Percentiles rank a stretch among this genome's conserved stretches.
Conservation (phyloP, 1,140 invertebrate species). For the Aphis gossypii region DNA sequence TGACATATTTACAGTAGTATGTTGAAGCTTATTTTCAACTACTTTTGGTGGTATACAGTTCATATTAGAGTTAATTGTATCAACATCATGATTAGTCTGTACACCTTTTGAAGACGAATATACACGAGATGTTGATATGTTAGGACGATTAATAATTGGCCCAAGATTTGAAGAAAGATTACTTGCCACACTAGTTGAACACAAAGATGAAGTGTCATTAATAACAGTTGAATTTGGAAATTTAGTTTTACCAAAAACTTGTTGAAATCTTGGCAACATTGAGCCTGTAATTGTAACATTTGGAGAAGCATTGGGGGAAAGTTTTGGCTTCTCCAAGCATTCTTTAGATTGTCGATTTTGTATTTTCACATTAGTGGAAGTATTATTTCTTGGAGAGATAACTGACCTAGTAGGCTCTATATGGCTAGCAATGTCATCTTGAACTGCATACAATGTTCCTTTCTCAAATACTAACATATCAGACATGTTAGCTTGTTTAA, state of each 20-base stretch:
- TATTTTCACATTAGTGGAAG: not conserved
- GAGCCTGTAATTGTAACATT: conserved; percentile 49
- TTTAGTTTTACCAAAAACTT: conserved; percentile 76
- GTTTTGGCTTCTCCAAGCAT: conserved; percentile 14
- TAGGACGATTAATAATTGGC: not conserved
- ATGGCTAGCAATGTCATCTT: conserved; percentile 22
- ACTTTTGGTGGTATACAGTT: not conserved
- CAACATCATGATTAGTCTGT: conserved; percentile 43
- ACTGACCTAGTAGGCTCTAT: conserved; percentile 1
- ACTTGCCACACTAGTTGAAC: conserved; percentile 1
- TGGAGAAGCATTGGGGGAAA: conserved; percentile 15
- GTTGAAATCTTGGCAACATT: conserved; percentile 77
- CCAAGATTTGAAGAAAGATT: conserved; percentile 23
- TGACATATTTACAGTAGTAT: not conserved
- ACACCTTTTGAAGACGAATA: conserved; percentile 56
- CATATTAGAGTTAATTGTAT: not conserved
- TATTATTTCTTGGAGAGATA: not conserved
- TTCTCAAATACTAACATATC: conserved; percentile 52
- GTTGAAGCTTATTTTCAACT: conserved; percentile 18
- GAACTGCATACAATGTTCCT: conserved; percentile 52
- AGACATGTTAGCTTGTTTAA: conserved; percentile 54
- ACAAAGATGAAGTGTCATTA: conserved; percentile 32
- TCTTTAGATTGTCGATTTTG: conserved; percentile 21
- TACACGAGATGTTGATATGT: not conserved
- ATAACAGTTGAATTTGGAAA: conserved; percentile 59